Evolutionary conservation across 2,797 vertebrate genomes (phyloP), one percentile per base, ranked within the genome.

Genomic region (Dendrocincla tyrannina): DNA sequence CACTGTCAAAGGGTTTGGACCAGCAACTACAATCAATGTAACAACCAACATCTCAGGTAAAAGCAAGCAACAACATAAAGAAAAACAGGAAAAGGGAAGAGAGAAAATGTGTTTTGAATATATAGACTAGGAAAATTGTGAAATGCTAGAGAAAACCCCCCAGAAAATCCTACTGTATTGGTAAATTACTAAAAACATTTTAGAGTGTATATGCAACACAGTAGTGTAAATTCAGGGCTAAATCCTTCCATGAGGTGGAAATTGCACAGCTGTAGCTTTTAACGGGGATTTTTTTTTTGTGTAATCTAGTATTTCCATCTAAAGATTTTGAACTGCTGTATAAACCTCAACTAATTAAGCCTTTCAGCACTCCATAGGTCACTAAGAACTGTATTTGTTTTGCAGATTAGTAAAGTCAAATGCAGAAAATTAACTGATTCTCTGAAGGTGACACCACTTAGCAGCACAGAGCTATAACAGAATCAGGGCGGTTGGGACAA

Each of bases 11-110:
- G 99, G 99, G 10, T 99, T 99, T 44, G 99, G 99, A 11, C 98
- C 98, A 27, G 98, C 99, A 19, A 98, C 98, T 37, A 98, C 98
- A 1, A 98, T 99, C 94, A 99, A 99, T 5, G 98, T 99, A 76
- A 99, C 99, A n/a, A 99, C 99, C 56, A 99, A 99, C 89, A 99
- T 99, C 88, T 99, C 99, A 96, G 99, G 99, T 99, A 97, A 95
- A 70, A 56, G 13, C 7, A 72, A 49, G 10, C 32, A 30, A 27
- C 14, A 30, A 23, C 14, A 14, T 7, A 4, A 28, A 44, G 17
- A 6, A 49, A 27, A 28, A 25, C 37, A 28, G 13, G 5, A 3
- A 49, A 59, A 6, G 20, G 32, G 16, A 33, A 6, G 5, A 9
- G 1, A 5, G 5, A 13, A 37, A 55, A 30, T 18, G 14, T 35